Percentiles rank a stretch among this genome's conserved stretches.
These are phyloP conservation scores for Pelusios castaneus DNA, from an alignment of 2,113 vertebrate species.

Conservation along the genomic window DNA sequence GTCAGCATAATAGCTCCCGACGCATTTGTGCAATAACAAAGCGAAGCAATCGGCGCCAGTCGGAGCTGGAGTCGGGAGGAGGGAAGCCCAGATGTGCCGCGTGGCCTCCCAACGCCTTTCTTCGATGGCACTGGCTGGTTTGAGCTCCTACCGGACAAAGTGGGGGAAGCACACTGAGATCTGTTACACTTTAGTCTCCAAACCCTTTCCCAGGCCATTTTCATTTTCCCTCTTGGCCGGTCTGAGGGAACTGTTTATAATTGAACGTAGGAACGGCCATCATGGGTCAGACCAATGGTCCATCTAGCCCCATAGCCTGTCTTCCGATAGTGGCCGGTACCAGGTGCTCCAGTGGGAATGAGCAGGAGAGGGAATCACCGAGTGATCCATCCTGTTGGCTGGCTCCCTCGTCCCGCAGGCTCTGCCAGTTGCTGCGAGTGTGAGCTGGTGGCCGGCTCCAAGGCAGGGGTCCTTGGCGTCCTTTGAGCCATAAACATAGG, in stretches of 20 bases:
- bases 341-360: too few relatives aligned
- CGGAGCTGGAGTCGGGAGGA: accelerated
- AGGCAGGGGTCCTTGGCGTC: too few relatives aligned
- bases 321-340: too few relatives aligned
- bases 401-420: not conserved
- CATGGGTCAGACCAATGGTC: too few relatives aligned
- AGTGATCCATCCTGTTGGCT: too few relatives aligned
- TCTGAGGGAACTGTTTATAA: not conserved
- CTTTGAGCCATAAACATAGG: not conserved
- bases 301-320: too few relatives aligned
- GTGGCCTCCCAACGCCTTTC: accelerated
- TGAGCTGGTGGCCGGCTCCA: not conserved
- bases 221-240: not conserved
- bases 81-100: accelerated
- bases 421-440: not conserved
- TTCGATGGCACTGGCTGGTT: not conserved
- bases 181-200: not conserved
- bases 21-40: accelerated
- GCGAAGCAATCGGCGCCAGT: not conserved
- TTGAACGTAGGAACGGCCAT: not conserved
- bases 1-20: not conserved
- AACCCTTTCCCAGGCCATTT: not conserved
- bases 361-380: too few relatives aligned
- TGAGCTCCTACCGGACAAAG: too few relatives aligned
- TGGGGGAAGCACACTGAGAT: not conserved